Evolutionary conservation across 2,113 vertebrate genomes (phyloP), one percentile per base, ranked within the genome.

Genomic region (Mustela lutreola): DNA sequence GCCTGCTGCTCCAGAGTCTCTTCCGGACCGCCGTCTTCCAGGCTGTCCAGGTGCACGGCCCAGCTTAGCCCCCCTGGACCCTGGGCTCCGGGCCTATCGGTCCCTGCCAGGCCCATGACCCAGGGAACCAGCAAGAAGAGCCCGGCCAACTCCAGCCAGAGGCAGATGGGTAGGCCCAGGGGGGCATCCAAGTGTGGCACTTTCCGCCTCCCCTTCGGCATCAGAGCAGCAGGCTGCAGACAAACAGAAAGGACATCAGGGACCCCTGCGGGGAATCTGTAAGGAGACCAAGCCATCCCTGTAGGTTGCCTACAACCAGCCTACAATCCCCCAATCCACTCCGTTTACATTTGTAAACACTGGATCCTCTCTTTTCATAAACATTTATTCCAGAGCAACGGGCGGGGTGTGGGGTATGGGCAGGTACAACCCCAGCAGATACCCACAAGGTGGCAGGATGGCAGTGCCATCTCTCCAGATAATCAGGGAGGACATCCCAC

Each of bases 11-110:
- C 98, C 97, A 99, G 98, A 0, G 92, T 92, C 71, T 96, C 78
- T 28, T 97, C 94, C 28, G 97, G 97, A 63, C 92, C 97, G 16
- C 96, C 84, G 18, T 98, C 98, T 79, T 95, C 97, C 0, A 94
- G 96, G 0, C 60, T 58, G 2, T 99, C 97, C 92, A 99, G 67
- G 80, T 98, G 99, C 89, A 99, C 99, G 0, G 99, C 99, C 99
- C 99, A 99, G 2, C 98, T 99, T 84, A 99, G 98, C 79, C 96
- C 95, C 14, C 87, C 93, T 1, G 81, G 81, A 50, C 8, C 24
- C 21, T 48, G 80, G 67, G 63, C 85, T 3, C 45, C 24, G 8
- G 60, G 84, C 62, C 89, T 84, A 58, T 65, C 53, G 83, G 88
- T 2, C 11, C 91, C 97, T 92, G 96, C 22, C 63, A 97, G 83